phyloP scores from a whole-genome alignment of 2,113 vertebrate species.

The Nannospalax galili region DNA sequence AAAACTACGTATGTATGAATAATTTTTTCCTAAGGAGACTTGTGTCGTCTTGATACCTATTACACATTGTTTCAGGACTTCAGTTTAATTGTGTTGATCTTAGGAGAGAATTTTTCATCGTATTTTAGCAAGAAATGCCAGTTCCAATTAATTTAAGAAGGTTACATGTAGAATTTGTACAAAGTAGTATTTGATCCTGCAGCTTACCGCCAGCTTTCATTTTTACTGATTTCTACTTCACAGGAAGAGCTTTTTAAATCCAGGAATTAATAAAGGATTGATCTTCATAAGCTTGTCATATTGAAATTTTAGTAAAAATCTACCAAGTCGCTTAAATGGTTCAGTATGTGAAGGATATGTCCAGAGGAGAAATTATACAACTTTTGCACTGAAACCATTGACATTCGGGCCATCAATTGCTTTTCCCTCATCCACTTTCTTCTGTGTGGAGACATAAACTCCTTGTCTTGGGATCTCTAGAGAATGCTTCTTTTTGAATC shows the following conservation, averaged over 20 bases:
- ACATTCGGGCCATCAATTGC: background rate
- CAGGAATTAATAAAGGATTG: conserved; percentile 55
- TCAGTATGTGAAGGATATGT: background rate
- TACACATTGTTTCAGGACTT: conserved; percentile 26
- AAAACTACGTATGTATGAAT: background rate
- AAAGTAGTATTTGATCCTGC: background rate
- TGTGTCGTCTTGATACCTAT: background rate
- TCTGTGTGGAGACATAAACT: background rate
- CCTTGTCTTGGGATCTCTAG: background rate
- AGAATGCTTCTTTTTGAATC: background rate
- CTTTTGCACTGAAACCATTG: background rate
- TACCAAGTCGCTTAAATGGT: conserved; percentile 2
- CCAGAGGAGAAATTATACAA: background rate
- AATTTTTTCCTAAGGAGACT: conserved; percentile 14
- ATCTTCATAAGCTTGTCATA: conserved; percentile 52
- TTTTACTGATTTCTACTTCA: conserved; percentile 50
- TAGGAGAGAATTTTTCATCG: conserved; percentile 39
- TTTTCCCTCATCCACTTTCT: background rate
- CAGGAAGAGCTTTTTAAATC: conserved; percentile 43
- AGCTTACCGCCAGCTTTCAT: conserved; percentile 44
- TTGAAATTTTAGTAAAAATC: conserved; percentile 54
- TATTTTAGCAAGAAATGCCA: conserved; percentile 27
- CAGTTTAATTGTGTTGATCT: conserved; percentile 37
- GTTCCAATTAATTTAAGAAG: conserved; percentile 9
- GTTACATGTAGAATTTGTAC: conserved; percentile 37